Percentiles rank a stretch among this genome's conserved stretches.
Conservation (phyloP, 2,113 vertebrate species). For the Proteles cristata region DNA sequence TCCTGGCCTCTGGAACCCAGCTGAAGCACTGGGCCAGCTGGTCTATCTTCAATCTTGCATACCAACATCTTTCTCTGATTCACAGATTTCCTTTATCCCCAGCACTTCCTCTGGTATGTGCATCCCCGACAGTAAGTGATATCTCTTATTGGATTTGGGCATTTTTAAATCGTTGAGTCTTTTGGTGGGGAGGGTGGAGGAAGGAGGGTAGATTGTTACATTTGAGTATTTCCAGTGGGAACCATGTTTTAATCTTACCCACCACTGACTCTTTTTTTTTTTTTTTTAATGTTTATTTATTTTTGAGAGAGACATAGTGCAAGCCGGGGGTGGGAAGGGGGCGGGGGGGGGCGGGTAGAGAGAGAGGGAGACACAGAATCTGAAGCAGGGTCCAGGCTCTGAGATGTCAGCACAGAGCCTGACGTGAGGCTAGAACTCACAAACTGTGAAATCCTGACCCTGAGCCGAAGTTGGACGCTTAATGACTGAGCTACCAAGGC, state of each 20-base stretch:
- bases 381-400: too few relatives aligned
- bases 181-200: background rate
- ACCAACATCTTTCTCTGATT: slow-evolving; percentile 88
- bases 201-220: background rate
- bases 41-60: slow-evolving; percentile 86
- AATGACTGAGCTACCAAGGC: too few relatives aligned
- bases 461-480: too few relatives aligned
- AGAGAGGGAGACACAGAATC: too few relatives aligned
- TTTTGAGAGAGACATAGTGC: too few relatives aligned
- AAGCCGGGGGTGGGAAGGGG: too few relatives aligned
- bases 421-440: too few relatives aligned
- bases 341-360: too few relatives aligned
- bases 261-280: background rate
- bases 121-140: slow-evolving; percentile 77
- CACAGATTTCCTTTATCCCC: slow-evolving; percentile 85
- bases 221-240: slow-evolving; percentile 51
- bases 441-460: too few relatives aligned
- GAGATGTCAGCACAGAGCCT: too few relatives aligned
- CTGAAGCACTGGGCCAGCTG: slow-evolving; percentile 86
- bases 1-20: slow-evolving; percentile 89
- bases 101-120: slow-evolving; percentile 84
- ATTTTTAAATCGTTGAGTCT: slow-evolving; percentile 50
- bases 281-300: too few relatives aligned
- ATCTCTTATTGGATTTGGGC: slow-evolving; percentile 62
- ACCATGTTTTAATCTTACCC: background rate